These are phyloP conservation scores for Epinephelus malabaricus DNA, from an alignment of 2,797 vertebrate genomes.

Conservation along the genomic window DNA sequence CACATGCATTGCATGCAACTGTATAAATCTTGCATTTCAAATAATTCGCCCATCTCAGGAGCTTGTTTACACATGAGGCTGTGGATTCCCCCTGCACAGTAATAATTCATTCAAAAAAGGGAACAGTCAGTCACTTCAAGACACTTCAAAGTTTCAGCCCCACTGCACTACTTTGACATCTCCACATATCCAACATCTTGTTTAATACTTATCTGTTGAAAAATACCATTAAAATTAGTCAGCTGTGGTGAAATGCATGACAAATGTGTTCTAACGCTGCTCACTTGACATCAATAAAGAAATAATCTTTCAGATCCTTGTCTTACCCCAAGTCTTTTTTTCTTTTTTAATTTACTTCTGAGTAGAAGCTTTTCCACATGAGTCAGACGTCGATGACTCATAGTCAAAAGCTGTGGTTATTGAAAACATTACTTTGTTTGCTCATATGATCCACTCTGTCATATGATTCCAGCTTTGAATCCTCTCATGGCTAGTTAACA, in stretches of 20 bases:
- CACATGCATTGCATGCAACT: background rate
- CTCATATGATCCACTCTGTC: constrained; percentile 65
- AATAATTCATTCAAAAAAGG: background rate
- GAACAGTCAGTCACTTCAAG: background rate
- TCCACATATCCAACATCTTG: background rate
- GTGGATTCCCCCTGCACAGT: background rate
- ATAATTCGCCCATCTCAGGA: background rate
- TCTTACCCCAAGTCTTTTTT: constrained; percentile 19
- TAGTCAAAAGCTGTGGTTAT: constrained; percentile 37
- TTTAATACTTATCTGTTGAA: background rate
- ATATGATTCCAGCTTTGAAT: constrained; percentile 60
- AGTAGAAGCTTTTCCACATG: constrained; percentile 51
- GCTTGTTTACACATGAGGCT: background rate
- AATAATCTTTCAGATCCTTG: constrained; percentile 1
- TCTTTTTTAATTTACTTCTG: constrained; percentile 1
- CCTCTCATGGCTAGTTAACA: background rate
- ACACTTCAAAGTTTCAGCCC: background rate
- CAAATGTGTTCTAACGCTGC: constrained; percentile 11
- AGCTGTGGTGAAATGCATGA: background rate
- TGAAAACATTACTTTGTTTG: constrained; percentile 54
- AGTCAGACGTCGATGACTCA: constrained; percentile 74
- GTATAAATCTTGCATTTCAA: background rate
- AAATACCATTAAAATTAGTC: background rate
- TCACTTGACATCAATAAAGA: constrained; percentile 41
- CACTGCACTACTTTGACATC: background rate